Percentiles rank a stretch among this genome's conserved stretches.
Evolutionary conservation across 2,113 vertebrate species (phyloP).

Genomic region (Xenopus tropicalis): UCB_Xtro_10.0 CM004451.2:50152001-50152500

Average conservation of each 20-base stretch:
- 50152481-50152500: constrained; percentile 50
- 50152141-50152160: constrained; percentile 67
- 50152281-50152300: constrained; percentile 51
- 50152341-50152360: constrained; percentile 21
- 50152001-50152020: constrained; percentile 67
- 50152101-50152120: constrained; percentile 54
- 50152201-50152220: constrained; percentile 66
- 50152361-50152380: constrained; percentile 55
- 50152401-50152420: constrained; percentile 44
- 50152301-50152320: constrained; percentile 57
- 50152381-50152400: constrained; percentile 56
- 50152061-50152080: constrained; percentile 57
- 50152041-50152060: constrained; percentile 61
- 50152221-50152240: constrained; percentile 59
- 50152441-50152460: constrained; percentile 48
- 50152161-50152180: constrained; percentile 62
- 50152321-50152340: constrained; percentile 49
- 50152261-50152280: constrained; percentile 60
- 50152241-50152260: constrained; percentile 62
- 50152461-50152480: constrained; percentile 55
- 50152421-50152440: constrained; percentile 52
- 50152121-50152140: constrained; percentile 64
- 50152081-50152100: constrained; percentile 61
- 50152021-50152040: constrained; percentile 70
- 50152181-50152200: constrained; percentile 57